Evolutionary conservation across 37 sponge, comb jelly and placozoan species (phyloP).

Genomic region (Spongia lamella): DNA sequence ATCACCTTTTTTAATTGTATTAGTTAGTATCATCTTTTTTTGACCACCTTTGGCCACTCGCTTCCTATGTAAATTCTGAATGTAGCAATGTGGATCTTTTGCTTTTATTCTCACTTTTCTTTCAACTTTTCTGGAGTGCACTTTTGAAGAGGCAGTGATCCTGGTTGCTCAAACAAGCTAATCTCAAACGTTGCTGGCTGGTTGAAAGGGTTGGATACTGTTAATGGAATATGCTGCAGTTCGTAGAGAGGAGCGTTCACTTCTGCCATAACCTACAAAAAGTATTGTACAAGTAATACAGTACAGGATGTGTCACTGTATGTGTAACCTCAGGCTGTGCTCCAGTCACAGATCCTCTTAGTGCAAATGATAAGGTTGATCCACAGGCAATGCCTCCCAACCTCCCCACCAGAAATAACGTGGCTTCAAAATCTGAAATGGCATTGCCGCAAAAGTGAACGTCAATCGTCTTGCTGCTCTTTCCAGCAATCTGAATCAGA

Average conservation of each 20-base stretch:
- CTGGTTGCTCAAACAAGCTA: conserved; percentile 23
- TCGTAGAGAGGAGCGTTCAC: conserved; percentile 28
- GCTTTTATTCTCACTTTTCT: not conserved
- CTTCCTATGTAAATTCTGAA: not conserved
- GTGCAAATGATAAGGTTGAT: conserved; percentile 55
- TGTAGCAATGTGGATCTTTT: not conserved
- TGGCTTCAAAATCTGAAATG: conserved; percentile 13
- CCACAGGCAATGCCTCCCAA: conserved; percentile 31
- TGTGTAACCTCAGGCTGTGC: conserved; percentile 56
- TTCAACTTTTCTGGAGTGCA: not conserved
- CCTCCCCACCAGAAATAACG: conserved; percentile 56
- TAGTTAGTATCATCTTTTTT: not conserved
- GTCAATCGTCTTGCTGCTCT: conserved; percentile 4
- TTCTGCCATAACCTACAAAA: conserved; percentile 9
- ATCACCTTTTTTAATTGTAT: too few relatives aligned
- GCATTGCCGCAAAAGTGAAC: conserved; percentile 28
- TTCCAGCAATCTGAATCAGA: conserved; percentile 28
- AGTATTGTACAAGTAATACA: too few relatives aligned
- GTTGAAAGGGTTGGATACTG: conserved; percentile 12
- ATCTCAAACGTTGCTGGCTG: conserved; percentile 23
- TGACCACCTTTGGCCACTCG: not conserved
- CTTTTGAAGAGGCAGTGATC: not conserved
- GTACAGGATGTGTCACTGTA: too few relatives aligned
- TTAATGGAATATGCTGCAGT: not conserved
- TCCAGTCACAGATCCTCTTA: conserved; percentile 51